A percentile compares a stretch with the other conserved stretches of the same genome.
Conservation (phyloP, 2,113 vertebrate species). For the Abramis brama region DNA sequence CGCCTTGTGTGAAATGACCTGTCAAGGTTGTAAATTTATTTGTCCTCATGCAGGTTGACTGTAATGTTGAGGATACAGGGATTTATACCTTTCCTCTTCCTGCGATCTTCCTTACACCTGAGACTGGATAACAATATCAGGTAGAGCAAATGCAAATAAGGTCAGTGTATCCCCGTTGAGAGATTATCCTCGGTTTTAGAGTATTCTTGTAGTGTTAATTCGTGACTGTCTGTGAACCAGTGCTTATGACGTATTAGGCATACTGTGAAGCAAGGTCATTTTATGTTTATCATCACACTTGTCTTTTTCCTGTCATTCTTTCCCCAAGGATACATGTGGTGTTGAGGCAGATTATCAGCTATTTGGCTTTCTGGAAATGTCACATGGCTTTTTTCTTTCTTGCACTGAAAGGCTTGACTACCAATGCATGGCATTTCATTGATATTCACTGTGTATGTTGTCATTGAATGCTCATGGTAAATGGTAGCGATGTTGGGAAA, state of each 20-base stretch:
- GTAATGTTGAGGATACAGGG: constrained; percentile 67
- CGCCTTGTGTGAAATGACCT: constrained; percentile 71
- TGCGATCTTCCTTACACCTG: constrained; percentile 55
- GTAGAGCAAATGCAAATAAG: constrained; percentile 47
- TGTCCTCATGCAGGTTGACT: constrained; percentile 73
- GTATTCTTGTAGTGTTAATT: constrained; percentile 39
- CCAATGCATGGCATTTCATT: constrained; percentile 15
- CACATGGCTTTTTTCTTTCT: neutral
- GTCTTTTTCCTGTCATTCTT: constrained; percentile 28
- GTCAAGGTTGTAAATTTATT: constrained; percentile 73
- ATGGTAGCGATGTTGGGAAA: neutral
- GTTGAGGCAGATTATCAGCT: constrained; percentile 33
- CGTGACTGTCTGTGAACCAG: constrained; percentile 1
- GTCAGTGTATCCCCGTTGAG: constrained; percentile 19
- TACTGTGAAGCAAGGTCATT: constrained; percentile 27
- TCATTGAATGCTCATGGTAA: constrained; percentile 4
- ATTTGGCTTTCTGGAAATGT: constrained; percentile 18
- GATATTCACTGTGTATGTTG: constrained; percentile 20
- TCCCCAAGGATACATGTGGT: constrained; percentile 25
- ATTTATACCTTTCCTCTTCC: constrained; percentile 63
- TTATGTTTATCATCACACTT: constrained; percentile 40
- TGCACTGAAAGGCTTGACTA: neutral
- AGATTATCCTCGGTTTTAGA: constrained; percentile 19
- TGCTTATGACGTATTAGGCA: constrained; percentile 11
- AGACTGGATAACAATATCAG: constrained; percentile 47